Conservation (phyloP, 2,113 vertebrate genomes). For the Nanorana parkeri region DNA sequence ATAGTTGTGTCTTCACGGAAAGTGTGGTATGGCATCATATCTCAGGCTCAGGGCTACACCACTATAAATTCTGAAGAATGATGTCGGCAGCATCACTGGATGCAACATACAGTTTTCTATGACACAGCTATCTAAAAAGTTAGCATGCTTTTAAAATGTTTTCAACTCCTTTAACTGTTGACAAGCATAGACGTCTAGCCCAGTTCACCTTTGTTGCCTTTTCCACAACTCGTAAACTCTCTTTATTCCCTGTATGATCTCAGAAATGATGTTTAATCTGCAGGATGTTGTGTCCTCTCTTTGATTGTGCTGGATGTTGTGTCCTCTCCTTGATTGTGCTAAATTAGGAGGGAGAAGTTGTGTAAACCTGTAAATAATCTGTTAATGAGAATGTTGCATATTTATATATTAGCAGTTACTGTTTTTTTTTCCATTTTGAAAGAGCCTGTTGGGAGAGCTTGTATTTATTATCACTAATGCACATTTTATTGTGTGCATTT, state of each 20-base stretch:
- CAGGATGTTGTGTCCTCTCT: background rate
- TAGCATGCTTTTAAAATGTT: too few relatives aligned
- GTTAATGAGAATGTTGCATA: constrained; percentile 3
- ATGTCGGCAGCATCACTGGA: background rate
- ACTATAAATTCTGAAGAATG: background rate
- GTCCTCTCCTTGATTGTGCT: background rate
- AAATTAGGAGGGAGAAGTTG: background rate
- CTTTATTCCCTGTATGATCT: background rate
- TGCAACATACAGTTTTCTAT: background rate
- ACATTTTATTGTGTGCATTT: background rate
- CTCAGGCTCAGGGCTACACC: background rate
- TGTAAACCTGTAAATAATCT: constrained; percentile 28
- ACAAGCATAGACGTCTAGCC: background rate
- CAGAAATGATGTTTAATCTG: constrained; percentile 20
- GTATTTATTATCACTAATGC: constrained; percentile 30
- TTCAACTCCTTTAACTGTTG: background rate
- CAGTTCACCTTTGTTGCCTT: constrained; percentile 54
- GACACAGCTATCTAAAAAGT: background rate
- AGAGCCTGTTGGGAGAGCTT: background rate
- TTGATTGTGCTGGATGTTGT: background rate
- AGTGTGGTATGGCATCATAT: background rate
- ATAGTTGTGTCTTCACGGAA: background rate
- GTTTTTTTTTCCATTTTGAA: too few relatives aligned
- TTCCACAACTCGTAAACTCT: constrained; percentile 23
- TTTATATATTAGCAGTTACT: background rate